Percentiles rank a stretch among this genome's conserved stretches.
phyloP scores from a whole-genome alignment of 2,113 vertebrate genomes.

The Symphodus melops region DNA sequence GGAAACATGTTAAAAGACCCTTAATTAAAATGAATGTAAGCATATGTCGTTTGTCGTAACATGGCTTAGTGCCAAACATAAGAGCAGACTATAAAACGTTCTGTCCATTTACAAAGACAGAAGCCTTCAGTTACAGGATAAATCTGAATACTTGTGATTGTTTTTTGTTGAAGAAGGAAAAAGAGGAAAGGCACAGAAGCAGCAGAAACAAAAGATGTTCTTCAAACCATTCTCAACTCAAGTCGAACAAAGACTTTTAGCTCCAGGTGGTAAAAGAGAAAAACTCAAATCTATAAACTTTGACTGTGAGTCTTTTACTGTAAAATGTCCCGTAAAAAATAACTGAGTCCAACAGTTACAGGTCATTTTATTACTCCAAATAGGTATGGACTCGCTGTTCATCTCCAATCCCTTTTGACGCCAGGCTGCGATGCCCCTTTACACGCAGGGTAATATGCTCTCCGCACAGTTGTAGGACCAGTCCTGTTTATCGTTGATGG shows the following conservation, averaged over 20 bases:
- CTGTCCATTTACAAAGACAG: neutral
- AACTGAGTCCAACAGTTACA: no score
- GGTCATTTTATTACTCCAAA: no score
- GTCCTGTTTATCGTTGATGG: conserved; percentile 87
- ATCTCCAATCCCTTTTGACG: neutral
- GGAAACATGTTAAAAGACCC: no score
- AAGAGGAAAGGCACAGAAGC: neutral
- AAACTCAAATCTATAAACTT: no score
- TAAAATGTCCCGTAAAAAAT: no score
- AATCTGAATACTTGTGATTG: neutral
- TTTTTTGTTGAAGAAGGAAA: no score
- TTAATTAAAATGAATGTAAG: no score
- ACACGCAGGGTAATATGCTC: conserved; percentile 81
- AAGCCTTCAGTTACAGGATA: neutral
- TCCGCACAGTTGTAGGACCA: conserved; percentile 90
- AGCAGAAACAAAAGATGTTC: neutral
- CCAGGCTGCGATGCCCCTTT: neutral
- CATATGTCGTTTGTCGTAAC: neutral
- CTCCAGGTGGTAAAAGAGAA: neutral
- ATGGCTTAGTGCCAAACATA: neutral
- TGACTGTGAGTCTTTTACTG: no score
- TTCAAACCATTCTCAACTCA: neutral
- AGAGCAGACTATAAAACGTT: neutral
- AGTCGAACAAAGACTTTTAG: neutral
- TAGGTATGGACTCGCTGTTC: no score